Evolutionary conservation across 2,888 invertebrate species (phyloP).

Genomic region (Keiferia lycopersicella): DNA sequence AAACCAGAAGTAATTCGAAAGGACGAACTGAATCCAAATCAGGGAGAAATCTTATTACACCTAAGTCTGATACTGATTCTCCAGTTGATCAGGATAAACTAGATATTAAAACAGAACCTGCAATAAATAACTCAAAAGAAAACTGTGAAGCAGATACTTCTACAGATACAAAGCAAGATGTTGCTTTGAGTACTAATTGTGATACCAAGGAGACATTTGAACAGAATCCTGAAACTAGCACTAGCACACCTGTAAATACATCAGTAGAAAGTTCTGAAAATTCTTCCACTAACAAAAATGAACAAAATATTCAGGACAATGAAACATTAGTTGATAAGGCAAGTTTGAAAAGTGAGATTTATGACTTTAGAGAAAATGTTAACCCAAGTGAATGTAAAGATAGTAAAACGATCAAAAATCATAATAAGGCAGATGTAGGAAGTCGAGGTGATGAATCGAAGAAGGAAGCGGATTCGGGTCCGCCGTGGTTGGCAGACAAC

Average conservation of each 20-base stretch:
- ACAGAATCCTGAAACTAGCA: slow-evolving; percentile 47
- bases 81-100: slow-evolving; percentile 51
- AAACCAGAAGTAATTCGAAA: slow-evolving; percentile 56
- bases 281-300: slow-evolving; percentile 47
- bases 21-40: slow-evolving; percentile 52
- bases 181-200: slow-evolving; percentile 51
- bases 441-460: slow-evolving; percentile 65
- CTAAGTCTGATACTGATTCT: slow-evolving; percentile 59
- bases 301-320: slow-evolving; percentile 55
- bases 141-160: slow-evolving; percentile 43
- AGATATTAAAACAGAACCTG: slow-evolving; percentile 52
- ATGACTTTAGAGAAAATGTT: slow-evolving; percentile 78
- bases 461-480: slow-evolving; percentile 65
- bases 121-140: slow-evolving; percentile 46
- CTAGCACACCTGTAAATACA: slow-evolving; percentile 41
- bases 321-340: slow-evolving; percentile 61
- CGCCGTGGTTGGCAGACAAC: slow-evolving; percentile 70
- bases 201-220: slow-evolving; percentile 70
- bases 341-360: slow-evolving; percentile 71
- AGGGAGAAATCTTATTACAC: slow-evolving; percentile 54
- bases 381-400: slow-evolving; percentile 73
- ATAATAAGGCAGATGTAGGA: slow-evolving; percentile 56
- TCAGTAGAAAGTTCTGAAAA: slow-evolving; percentile 48
- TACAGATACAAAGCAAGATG: slow-evolving; percentile 47
- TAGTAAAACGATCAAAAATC: slow-evolving; percentile 64